Base-by-base conservation (phyloP, 2,113 vertebrate genomes). In the Apteryx owenii region DNA sequence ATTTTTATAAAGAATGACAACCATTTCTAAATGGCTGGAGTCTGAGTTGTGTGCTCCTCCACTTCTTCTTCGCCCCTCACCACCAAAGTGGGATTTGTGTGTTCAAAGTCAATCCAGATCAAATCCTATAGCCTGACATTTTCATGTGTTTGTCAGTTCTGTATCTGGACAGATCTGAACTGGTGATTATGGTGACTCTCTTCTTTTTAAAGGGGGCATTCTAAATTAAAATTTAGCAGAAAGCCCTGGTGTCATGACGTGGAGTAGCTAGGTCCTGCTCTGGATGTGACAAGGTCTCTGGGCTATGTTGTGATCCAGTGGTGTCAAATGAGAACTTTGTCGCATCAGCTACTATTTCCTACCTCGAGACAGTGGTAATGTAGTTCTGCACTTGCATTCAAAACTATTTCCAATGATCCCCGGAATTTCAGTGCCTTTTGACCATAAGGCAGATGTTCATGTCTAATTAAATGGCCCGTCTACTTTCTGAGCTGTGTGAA, bases 1-100 rank as follows among this genome's bases (percentile, higher is more conserved):
- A 95, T 90, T 90, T 98, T 96, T 75, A 31, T 92, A 76, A 97
- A 89, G 95, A 97, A 97, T 95, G 80, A 92, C 93, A 95, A 95
- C 85, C 71, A 96, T 95, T 42, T 93, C 85, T 95, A 84, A 89
- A 90, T 14, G 44, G 38, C 93, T 97, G 22, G 80, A 76, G 36
- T 42, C 73, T 80, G 71, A 82, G 46, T 72, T 85, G 10, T 28
- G 9, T 2, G 1, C 51, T 90, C 56, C 53, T 89, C 53, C 64
- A 54, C 10, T 7, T 23, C 73, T 84, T n/a, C 70, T 83, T 64
- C 80, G 76, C 17, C 5, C 8, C 54, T 69, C 26, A 25, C 71
- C 73, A 71, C 13, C 73, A 38, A 89, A 68, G 16, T 38, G 80
- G 4, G 9, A 42, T 87, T 88, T 89, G n/a, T 75, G 6, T 2